Evolutionary conservation across 1,140 invertebrate species (phyloP), one percentile per base, ranked within the genome.

Genomic region (Caerostris extrusa): DNA sequence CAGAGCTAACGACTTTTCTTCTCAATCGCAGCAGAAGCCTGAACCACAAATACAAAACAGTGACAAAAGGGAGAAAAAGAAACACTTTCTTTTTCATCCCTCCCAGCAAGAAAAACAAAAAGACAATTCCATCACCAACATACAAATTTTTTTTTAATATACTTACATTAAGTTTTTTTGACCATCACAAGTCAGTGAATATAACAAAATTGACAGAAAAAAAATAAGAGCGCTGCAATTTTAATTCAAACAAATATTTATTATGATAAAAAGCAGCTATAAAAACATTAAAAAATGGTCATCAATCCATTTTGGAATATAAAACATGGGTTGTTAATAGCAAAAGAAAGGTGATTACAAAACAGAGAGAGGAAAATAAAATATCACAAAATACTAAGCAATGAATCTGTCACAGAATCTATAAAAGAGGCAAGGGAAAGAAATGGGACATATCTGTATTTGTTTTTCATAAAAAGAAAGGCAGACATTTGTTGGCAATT

Each of bases 401-500:
- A 93, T 60, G 86, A 88, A 17, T 86, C 58, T 56, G 7, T 77
- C 64, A 50, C 34, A 50, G 7, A 12, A 17, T 64, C 17, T 5
- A 12, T 5, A 64, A 64, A 50, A 53, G 10, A 5, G 53, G 14
- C 5, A 71, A 7, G 19, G 3, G 3, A 1, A 53, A 5, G 17
- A 6, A n/a, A 7, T 3, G 61, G 6, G n/a, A 67, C 61, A 50
- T 81, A 19, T 81, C 34, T 12, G 12, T 50, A 19, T 50, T 57
- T 0, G 0, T 83, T 88, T 88, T 88, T 81, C 34, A 8, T 67
- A 88, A 19, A 69, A 83, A 71, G 67, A 82, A 93, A 93, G 91
- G 92, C 92, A 85, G 86, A 93, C 85, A 64, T 93, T 60, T 89
- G 19, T 93, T 93, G 92, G 92, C 92, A 93, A 58, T 93, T 60